Base-by-base conservation (phyloP, 2,113 vertebrate genomes). In the Rhinoderma darwinii region DNA sequence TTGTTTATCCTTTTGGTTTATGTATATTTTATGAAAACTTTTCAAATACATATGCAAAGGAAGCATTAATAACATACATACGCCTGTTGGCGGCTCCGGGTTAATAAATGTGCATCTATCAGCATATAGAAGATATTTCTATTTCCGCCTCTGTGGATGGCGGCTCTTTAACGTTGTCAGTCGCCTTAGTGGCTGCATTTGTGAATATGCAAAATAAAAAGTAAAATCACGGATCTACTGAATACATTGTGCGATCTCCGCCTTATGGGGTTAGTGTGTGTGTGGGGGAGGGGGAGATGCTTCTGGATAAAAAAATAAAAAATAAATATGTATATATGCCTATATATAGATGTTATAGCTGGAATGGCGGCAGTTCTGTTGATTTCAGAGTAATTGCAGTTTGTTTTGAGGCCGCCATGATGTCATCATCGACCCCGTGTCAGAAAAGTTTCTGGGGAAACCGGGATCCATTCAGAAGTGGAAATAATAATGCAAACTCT, bases 71-170 rank as follows among this genome's bases (percentile, higher is more conserved):
- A 35, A 70, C 35, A 20, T 20, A 32, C 32, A 3, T 41, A 47
- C 11, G 25, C 4, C 44, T 18, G 75, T 77, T 77, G 43, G 18
- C 37, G 18, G 44, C 10, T 43, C 74, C 30, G 12, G 74, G 44
- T 50, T 77, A 77, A 77, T 77, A 20, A 50, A 77, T 77, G 74
- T 77, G 74, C 74, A 77, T 77, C n/a, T 77, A 50, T 76, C 74
- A 76, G 74, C 43, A 77, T 77, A 77, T 51, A 32, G 51, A 50
- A 50, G 32, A 68, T 68, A 7, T 32, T 54, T 22, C 20, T 54
- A 54, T 22, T 32, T 68, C 63, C 1, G 32, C n/a, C 18, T 37
- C 11, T 66, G 27, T 30, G n/a, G 12, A 27, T 37, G 66, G 66
- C 66, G 17, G 61, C 27, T 32, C 11, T 30, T 66, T 12, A 32